phyloP scores from a whole-genome alignment of 2,888 invertebrate species.

The Lacanobia wlatinum region DNA sequence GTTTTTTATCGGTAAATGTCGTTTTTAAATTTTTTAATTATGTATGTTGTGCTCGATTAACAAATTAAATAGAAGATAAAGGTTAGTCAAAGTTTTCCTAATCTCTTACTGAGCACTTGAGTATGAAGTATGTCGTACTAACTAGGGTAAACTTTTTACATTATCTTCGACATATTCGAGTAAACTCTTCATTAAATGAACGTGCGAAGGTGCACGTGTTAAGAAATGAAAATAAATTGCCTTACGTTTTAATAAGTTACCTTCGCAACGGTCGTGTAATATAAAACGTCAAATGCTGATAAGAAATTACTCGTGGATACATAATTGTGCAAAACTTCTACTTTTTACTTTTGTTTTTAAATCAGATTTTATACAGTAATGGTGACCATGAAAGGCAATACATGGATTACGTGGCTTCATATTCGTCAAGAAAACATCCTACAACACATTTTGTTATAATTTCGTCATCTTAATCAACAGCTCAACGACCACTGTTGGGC shows the following conservation, averaged over 20 bases:
- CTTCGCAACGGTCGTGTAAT: constrained; percentile 35
- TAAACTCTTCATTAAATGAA: constrained; percentile 7
- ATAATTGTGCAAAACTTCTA: constrained; percentile 33
- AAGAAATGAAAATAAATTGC: constrained; percentile 44
- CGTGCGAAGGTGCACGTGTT: constrained; percentile 14
- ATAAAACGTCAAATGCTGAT: constrained; percentile 46
- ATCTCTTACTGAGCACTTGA: background rate
- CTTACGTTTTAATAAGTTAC: constrained; percentile 16
- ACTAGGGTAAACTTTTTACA: constrained; percentile 6
- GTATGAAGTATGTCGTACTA: background rate
- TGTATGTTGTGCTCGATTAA: no score
- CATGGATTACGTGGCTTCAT: no score
- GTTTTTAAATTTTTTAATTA: no score
- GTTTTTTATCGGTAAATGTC: background rate
- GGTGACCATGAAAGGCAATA: background rate
- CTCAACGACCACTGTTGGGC: no score
- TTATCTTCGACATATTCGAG: constrained; percentile 1
- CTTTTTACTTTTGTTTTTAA: constrained; percentile 11
- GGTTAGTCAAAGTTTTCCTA: background rate
- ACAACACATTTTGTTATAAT: no score
- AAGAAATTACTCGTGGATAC: constrained; percentile 43
- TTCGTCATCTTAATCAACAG: background rate
- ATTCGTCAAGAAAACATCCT: no score
- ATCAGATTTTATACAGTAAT: background rate
- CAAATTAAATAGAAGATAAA: background rate